Evolutionary conservation across 2,113 vertebrate genomes (phyloP), one percentile per base, ranked within the genome.

Genomic region (Istiophorus platypterus): DNA sequence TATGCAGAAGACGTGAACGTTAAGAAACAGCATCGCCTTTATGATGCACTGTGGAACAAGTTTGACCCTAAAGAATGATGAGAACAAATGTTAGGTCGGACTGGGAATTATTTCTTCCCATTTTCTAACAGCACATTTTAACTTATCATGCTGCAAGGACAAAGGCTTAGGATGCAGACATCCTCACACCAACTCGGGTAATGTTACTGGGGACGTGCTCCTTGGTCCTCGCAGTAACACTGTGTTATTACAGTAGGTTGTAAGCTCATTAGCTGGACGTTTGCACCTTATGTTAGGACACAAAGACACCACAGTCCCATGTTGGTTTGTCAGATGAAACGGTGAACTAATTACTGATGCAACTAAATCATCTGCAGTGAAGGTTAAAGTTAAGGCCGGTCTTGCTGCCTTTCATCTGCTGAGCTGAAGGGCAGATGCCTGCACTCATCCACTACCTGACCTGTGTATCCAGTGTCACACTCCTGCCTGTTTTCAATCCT

Each of bases 381-480:
- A 34, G 7, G 8, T 37, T 29, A 22, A 59, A 12, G 37, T 57
- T 27, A 42, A 31, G 20, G 15, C 41, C 20, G 34, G 45, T 59
- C 10, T n/a, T 31, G 14, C 52, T 15, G 26, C 52, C 61, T 71
- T 20, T 76, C n/a, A 49, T 67, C 57, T 71, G 7, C 26, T 13
- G n/a, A 61, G 20, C 10, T 42, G 18, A 9, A 42, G 31, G 66
- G 17, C 57, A 67, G 8, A 34, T 34, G 45, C 20, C 15, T 42
- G 37, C 4, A 10, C n/a, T 71, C 41, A 26, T 78, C 45, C 51
- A 47, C 61, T 62, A 42, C 42, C 24, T 67, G 69, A 62, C 39
- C 29, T 27, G 20, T 51, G 20, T 7, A 22, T 68, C 47, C n/a
- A 11, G 27, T 74, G 39, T 74, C 56, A 74, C 63, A 15, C 49